These are phyloP conservation scores for Asobara japonica DNA, from an alignment of 1,140 invertebrate species.

Conservation along the genomic window DNA sequence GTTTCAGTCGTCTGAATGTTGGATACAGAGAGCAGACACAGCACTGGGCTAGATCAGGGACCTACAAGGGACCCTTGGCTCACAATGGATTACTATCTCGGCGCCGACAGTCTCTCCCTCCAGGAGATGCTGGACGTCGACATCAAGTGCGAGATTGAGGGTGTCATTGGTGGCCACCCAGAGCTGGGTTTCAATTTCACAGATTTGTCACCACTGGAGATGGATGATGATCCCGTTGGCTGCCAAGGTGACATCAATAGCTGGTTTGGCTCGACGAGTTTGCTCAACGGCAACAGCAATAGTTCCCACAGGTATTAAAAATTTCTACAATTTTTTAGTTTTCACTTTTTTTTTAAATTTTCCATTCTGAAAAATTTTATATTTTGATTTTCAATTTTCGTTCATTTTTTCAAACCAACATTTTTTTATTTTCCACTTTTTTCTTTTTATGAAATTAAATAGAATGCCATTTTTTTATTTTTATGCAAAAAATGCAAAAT, in stretches of 20 bases:
- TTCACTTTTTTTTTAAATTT: not conserved
- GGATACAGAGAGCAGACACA: conserved; percentile 63
- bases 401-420: no score
- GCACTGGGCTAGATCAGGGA: conserved; percentile 63
- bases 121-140: conserved; percentile 84
- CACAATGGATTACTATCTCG: conserved; percentile 69
- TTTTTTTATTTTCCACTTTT: no score
- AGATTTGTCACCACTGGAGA: conserved; percentile 73
- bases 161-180: conserved; percentile 73
- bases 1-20: conserved; percentile 64
- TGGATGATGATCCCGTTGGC: conserved; percentile 72
- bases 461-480: no score
- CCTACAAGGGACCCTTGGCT: conserved; percentile 62
- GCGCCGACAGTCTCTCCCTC: conserved; percentile 70
- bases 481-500: no score
- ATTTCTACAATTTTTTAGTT: no score
- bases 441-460: no score
- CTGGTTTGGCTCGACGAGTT: conserved; percentile 72
- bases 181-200: conserved; percentile 70
- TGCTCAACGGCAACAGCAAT: conserved; percentile 62
- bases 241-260: conserved; percentile 68
- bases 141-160: conserved; percentile 83
- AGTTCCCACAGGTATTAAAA: conserved; percentile 58
- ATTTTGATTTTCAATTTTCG: no score
- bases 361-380: not conserved